A percentile compares a stretch with the other conserved stretches of the same genome.
Conservation (phyloP, 2,797 vertebrate genomes). For the Helicolenus hilgendorfi region DNA sequence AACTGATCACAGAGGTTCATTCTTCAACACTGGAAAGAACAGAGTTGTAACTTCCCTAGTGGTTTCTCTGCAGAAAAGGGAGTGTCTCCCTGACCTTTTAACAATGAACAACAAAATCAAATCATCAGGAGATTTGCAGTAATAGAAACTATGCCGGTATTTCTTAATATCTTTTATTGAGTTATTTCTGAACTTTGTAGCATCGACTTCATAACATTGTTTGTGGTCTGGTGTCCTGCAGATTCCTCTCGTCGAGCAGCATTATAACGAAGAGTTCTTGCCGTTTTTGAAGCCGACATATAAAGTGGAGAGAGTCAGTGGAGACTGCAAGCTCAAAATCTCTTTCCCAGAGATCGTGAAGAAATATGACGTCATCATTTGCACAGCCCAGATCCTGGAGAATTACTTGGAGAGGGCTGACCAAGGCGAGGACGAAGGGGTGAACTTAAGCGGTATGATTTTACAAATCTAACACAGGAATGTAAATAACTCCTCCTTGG, state of each 20-base stretch:
- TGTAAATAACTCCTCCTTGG: not conserved
- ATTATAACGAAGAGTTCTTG: conserved; percentile 93
- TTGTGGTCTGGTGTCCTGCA: conserved; percentile 67
- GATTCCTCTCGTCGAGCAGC: conserved; percentile 97
- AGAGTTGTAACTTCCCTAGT: not conserved
- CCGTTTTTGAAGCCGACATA: conserved; percentile 92
- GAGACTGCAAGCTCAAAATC: conserved; percentile 95
- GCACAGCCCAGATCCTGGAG: conserved; percentile 98
- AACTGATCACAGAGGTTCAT: not conserved
- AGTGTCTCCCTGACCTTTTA: conserved; percentile 15
- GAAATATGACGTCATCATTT: conserved; percentile 94
- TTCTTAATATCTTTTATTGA: not conserved
- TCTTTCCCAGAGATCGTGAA: conserved; percentile 94
- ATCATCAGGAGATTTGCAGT: not conserved
- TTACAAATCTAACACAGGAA: not conserved
- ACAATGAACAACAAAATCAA: conserved; percentile 19
- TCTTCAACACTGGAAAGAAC: not conserved
- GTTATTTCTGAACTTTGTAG: not conserved
- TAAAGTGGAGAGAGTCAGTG: conserved; percentile 93
- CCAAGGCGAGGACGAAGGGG: conserved; percentile 91
- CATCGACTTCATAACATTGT: not conserved
- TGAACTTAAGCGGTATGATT: conserved; percentile 92
- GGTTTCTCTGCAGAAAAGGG: conserved; percentile 1
- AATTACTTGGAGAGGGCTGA: conserved; percentile 92
- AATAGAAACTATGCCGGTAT: not conserved